Conservation (phyloP, 2,888 invertebrate genomes). For the Macrosiphum euphorbiae region DNA sequence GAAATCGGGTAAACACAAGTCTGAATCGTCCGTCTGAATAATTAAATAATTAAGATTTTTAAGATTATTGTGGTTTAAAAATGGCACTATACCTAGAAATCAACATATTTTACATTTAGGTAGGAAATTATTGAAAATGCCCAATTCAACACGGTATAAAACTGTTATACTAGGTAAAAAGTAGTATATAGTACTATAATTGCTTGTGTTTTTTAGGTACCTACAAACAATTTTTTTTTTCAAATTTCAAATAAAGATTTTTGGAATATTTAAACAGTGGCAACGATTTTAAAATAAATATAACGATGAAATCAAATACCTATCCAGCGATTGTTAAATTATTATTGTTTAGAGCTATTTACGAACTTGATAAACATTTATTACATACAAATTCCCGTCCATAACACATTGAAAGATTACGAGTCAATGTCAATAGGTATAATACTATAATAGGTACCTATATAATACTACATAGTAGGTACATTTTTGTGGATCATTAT, state of each 20-base stretch:
- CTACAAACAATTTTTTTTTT: neutral
- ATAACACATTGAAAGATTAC: neutral
- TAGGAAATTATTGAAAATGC: neutral
- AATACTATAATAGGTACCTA: neutral
- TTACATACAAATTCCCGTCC: neutral
- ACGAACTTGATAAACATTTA: neutral
- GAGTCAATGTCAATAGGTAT: neutral
- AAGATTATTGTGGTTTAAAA: neutral
- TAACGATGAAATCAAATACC: neutral
- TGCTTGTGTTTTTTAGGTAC: neutral
- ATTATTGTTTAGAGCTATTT: neutral
- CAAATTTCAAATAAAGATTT: neutral
- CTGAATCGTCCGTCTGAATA: neutral
- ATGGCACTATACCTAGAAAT: neutral
- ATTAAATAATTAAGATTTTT: neutral
- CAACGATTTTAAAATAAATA: neutral
- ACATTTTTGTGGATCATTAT: neutral
- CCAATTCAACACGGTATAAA: neutral
- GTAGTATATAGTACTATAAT: neutral
- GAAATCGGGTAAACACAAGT: constrained; percentile 22
- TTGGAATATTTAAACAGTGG: neutral
- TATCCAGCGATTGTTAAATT: neutral
- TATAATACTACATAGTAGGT: neutral
- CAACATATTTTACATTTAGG: neutral
- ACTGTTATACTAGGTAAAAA: neutral